Conservation (phyloP, 1,140 invertebrate species). For the Lanistes nyassanus region DNA sequence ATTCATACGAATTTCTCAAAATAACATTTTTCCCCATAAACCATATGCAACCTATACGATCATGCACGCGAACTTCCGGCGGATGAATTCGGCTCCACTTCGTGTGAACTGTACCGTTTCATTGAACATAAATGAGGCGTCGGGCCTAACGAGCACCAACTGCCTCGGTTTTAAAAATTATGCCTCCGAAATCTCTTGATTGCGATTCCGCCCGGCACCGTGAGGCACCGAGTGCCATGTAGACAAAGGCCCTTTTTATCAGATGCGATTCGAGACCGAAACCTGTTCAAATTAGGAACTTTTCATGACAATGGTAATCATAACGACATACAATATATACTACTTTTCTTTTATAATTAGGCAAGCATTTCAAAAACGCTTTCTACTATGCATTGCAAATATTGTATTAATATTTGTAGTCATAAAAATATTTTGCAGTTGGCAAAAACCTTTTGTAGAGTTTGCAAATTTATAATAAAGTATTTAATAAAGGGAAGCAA, state of each 20-base stretch:
- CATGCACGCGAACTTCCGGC: background rate
- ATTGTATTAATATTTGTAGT: too few species aligned
- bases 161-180: constrained; percentile 45
- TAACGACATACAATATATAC: too few species aligned
- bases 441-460: too few species aligned
- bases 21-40: background rate
- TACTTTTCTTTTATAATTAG: too few species aligned
- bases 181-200: constrained; percentile 57
- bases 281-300: too few species aligned
- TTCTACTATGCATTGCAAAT: too few species aligned
- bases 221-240: constrained; percentile 38
- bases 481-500: too few species aligned
- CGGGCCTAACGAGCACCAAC: constrained; percentile 41
- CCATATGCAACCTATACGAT: background rate
- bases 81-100: background rate
- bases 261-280: background rate
- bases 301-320: too few species aligned
- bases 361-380: too few species aligned
- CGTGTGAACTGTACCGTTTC: background rate
- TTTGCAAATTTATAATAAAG: too few species aligned
- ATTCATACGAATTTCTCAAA: background rate
- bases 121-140: too few species aligned
- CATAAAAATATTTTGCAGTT: too few species aligned
- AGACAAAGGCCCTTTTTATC: constrained; percentile 47
- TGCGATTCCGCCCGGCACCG: constrained; percentile 50